Conservation (phyloP, 1,140 invertebrate species). For the Andricus grossulariae region DNA sequence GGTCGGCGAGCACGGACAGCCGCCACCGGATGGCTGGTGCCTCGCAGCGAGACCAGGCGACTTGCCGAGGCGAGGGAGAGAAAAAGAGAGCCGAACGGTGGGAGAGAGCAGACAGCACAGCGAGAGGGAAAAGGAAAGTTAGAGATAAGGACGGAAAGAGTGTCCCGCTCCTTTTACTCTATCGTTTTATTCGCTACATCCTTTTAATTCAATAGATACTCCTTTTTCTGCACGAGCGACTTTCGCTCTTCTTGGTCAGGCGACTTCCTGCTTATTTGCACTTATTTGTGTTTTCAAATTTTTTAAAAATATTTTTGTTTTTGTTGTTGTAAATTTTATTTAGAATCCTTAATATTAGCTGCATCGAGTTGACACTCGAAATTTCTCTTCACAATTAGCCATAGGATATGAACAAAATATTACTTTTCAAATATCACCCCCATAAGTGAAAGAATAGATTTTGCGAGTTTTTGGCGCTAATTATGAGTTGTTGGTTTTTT, state of each 20-base stretch:
- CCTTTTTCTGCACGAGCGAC: slow-evolving; percentile 48
- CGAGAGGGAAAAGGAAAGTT: slow-evolving; percentile 35
- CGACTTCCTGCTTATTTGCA: neutral
- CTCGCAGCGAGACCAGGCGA: slow-evolving; percentile 50
- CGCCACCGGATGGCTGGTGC: slow-evolving; percentile 51
- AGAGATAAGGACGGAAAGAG: slow-evolving; percentile 53
- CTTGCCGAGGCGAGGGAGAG: slow-evolving; percentile 43
- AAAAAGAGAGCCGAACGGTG: slow-evolving; percentile 46
- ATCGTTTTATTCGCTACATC: slow-evolving; percentile 60
- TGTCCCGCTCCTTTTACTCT: slow-evolving; percentile 38
- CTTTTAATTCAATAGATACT: slow-evolving; percentile 72
- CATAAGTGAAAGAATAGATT: no score
- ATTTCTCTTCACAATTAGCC: no score
- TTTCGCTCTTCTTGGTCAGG: neutral
- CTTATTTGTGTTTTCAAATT: no score
- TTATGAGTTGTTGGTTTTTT: no score
- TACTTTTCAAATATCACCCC: no score
- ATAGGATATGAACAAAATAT: no score
- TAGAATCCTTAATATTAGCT: no score
- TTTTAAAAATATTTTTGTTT: no score
- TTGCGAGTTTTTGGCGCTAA: no score
- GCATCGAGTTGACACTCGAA: no score
- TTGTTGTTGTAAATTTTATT: no score
- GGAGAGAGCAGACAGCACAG: slow-evolving; percentile 38
- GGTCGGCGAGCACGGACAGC: slow-evolving; percentile 65